Conservation (phyloP, 2,797 vertebrate species). For the Ctenochaetus hawaiiensis region DNA sequence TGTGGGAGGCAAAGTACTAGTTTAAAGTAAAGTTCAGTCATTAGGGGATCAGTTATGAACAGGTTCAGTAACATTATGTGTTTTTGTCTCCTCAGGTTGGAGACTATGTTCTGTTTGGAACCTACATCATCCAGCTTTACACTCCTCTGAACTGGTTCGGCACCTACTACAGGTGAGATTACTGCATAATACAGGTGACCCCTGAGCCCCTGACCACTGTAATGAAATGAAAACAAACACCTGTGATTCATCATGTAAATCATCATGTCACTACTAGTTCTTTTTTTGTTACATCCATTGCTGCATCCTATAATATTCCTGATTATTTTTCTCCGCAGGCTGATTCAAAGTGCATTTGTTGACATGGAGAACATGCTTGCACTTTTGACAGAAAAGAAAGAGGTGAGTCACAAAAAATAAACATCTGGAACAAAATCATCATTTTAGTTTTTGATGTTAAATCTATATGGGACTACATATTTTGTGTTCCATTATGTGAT, state of each 20-base stretch:
- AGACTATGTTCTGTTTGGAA: conserved; percentile 93
- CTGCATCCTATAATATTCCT: neutral
- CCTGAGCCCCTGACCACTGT: neutral
- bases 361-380: conserved; percentile 97
- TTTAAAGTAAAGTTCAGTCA: neutral
- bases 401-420: conserved; percentile 80
- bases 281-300: neutral
- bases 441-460: neutral
- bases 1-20: no score
- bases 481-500: no score
- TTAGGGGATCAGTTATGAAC: neutral
- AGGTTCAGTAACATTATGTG: neutral
- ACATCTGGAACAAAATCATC: neutral
- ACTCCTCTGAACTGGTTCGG: conserved; percentile 95
- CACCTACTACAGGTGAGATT: conserved; percentile 87
- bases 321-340: conserved; percentile 72
- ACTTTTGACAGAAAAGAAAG: conserved; percentile 87
- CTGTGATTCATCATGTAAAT: no score
- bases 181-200: neutral
- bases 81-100: conserved; percentile 83
- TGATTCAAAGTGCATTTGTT: conserved; percentile 93
- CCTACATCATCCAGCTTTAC: conserved; percentile 95
- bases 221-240: neutral
- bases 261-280: neutral
- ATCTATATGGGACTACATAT: neutral